Base-by-base conservation (phyloP, 2,113 vertebrate genomes). In the Gopherus flavomarginatus region DNA sequence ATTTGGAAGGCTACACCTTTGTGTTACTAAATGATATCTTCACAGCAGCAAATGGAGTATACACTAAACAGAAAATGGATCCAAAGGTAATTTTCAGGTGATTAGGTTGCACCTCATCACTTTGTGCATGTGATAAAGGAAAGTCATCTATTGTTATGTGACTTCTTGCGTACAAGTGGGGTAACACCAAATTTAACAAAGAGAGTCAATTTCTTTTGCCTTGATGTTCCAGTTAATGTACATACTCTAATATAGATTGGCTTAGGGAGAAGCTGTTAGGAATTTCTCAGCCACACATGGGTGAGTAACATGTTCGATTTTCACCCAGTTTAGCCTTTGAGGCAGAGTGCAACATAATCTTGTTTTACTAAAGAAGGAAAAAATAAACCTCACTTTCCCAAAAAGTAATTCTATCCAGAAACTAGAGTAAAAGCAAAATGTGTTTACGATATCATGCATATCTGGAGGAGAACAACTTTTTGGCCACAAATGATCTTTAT, bases 11-110 rank as follows among this genome's bases (percentile, higher is more conserved):
- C 69, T 99, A 99, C 38, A 81, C 92, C 1, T 99, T 99, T 89
- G 99, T 99, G 38, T 98, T 99, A 92, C 96, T 99, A 80, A 99
- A 99, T 24, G 99, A 99, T 90, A 93, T 98, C 94, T 99, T 99
- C 97, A 99, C 99, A 47, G 99, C 99, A 1, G 98, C 99, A 49
- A 99, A 97, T 90, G 98, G 98, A 26, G 99, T 99, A 97, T 99
- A 99, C 96, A 99, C 98, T 54, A 99, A 99, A 95, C 98, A 99
- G 96, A 99, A 99, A 96, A 98, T 99, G 1, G 98, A 98, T 90
- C 98, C 97, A 52, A 98, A 99, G 99, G 99, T 99, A 98, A 86
- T 16, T 54, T 2, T 53, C 9, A 12, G 1, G 1, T 86, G 8
- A 42, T 85, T 35, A 65, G 7, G 11, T 81, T 91, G 69, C 14